Conservation (phyloP, 1,140 invertebrate genomes). For the Plodia interpunctella region DNA sequence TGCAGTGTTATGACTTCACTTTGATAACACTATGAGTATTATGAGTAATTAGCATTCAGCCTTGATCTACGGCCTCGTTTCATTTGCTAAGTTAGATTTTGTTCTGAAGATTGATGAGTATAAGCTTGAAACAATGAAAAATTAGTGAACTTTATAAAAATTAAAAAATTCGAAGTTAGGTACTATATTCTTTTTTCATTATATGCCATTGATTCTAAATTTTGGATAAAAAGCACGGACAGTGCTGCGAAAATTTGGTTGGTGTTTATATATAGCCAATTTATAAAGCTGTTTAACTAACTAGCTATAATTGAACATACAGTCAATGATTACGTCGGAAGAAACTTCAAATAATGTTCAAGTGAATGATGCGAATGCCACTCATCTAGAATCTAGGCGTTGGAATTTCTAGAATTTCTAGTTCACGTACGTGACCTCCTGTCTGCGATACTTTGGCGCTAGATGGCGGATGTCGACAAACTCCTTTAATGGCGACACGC, state of each 20-base stretch:
- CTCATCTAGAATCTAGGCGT: neutral
- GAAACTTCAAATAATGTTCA: neutral
- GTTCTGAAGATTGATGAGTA: no score
- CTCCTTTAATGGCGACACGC: neutral
- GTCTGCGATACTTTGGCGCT: neutral
- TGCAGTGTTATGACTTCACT: neutral
- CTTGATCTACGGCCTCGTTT: neutral
- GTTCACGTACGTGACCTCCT: neutral
- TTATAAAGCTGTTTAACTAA: no score
- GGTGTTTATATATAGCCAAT: no score
- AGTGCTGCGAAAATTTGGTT: no score
- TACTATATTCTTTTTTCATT: no score
- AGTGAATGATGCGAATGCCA: neutral
- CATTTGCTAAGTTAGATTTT: neutral
- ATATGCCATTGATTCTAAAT: no score
- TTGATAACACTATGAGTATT: neutral
- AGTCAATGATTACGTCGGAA: neutral
- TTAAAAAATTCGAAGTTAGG: no score
- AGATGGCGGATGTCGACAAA: slow-evolving; percentile 1
- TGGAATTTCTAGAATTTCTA: slow-evolving; percentile 7
- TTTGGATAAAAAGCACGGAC: no score
- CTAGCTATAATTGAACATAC: no score
- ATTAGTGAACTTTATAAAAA: no score
- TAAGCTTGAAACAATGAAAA: no score
- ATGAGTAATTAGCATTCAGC: neutral